Base-by-base conservation (phyloP, 2,797 vertebrate genomes). In the Trachurus trachurus region DNA sequence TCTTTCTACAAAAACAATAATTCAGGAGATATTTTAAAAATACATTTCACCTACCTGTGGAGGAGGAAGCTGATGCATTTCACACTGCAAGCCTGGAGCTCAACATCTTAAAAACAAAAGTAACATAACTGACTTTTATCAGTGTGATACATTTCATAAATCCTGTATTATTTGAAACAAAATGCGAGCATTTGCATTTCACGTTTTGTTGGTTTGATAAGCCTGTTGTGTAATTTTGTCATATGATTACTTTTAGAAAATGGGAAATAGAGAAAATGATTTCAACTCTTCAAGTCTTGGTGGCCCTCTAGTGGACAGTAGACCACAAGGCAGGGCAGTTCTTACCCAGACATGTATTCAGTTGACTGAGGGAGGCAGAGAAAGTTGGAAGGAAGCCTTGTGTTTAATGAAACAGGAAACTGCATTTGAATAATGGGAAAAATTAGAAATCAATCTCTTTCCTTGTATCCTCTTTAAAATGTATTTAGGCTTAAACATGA, bases 271-370 rank as follows among this genome's bases (percentile, higher is more conserved):
- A 34, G 31, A 34, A 34, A 34, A 37, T 37, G 34, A 37, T 8
- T 37, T 1, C 9, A 37, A 37, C 34, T 37, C 34, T 37, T 68
- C 17, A 47, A 22, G 29, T 9, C 54, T 52, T 57, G 42, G 44
- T n/a, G 9, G 50, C 69, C 87, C 83, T 87, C 87, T 89, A 63
- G 85, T 89, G 84, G 77, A 45, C 61, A 66, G 62, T 71, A 26
- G 1, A 9, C 0, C 5, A 26, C 71, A 79, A 3, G 39, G 6
- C 54, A 59, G 54, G 3, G 0, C 7, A 1, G 49, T 29, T 16
- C 40, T 19, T 39, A 16, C 26, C 21, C 16, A 21, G 4, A 40
- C 60, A 60, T 60, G 61, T 42, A n/a, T 22, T 19, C n/a, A 4
- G 8, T 4, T 54, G 26, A 12, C 17, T 40, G 37, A 57, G 10